Conservation (phyloP, 2,113 vertebrate genomes). For the Proteles cristata region DNA sequence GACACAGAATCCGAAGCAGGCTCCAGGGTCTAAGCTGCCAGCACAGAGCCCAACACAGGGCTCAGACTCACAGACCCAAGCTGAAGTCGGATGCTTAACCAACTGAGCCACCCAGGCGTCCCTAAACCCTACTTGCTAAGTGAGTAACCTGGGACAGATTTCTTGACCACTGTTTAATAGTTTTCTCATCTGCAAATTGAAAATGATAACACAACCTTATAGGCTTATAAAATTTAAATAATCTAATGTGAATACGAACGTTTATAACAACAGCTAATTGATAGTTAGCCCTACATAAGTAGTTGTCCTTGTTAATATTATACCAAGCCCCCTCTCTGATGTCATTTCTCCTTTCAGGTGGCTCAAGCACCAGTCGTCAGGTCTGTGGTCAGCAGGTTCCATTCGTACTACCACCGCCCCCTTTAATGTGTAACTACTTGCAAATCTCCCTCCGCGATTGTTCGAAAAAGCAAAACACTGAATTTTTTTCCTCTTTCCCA, state of each 20-base stretch:
- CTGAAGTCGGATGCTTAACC: too few species aligned
- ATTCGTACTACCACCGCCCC: background rate
- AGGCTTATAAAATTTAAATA: background rate
- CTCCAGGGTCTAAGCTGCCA: too few species aligned
- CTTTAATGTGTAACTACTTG: background rate
- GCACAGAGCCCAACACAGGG: too few species aligned
- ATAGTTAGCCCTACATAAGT: background rate
- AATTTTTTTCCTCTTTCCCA: slow-evolving; percentile 74
- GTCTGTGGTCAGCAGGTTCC: background rate
- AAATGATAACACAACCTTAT: background rate
- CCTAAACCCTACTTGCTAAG: background rate
- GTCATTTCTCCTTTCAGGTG: background rate
- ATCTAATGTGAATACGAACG: background rate
- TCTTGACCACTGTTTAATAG: background rate
- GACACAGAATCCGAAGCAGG: too few species aligned
- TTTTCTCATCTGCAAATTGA: slow-evolving; percentile 25
- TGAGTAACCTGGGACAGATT: background rate
- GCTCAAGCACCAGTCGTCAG: background rate
- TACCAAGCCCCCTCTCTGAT: background rate
- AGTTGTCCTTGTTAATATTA: background rate
- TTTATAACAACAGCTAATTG: background rate
- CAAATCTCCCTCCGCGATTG: background rate
- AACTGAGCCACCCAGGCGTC: too few species aligned
- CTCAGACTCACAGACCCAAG: too few species aligned
- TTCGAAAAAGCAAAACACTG: slow-evolving; percentile 2